Conservation (phyloP, 2,797 vertebrate genomes). For the Sphaeramia orbicularis region DNA sequence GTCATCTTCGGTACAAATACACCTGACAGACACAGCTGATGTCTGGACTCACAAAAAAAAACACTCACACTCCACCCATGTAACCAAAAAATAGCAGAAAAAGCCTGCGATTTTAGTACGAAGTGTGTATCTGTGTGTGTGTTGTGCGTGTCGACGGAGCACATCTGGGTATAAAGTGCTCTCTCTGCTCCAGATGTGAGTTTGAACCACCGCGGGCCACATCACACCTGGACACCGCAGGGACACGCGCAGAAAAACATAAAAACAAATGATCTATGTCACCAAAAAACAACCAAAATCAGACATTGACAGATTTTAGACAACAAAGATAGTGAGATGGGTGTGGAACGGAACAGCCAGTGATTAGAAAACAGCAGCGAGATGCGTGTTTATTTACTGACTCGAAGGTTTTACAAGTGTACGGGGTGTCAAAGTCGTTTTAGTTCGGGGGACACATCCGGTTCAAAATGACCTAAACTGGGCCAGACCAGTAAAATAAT, state of each 20-base stretch:
- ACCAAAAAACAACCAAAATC: slow-evolving; percentile 39
- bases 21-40: slow-evolving; percentile 85
- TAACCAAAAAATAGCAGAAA: slow-evolving; percentile 47
- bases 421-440: no score
- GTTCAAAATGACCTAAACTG: no score
- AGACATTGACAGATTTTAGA: background rate
- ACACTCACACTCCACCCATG: slow-evolving; percentile 27
- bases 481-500: no score
- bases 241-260: slow-evolving; percentile 41
- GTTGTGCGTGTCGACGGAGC: slow-evolving; percentile 51
- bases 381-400: no score
- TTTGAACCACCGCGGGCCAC: slow-evolving; percentile 65
- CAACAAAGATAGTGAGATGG: no score
- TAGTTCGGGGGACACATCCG: no score
- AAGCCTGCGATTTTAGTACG: slow-evolving; percentile 31
- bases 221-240: slow-evolving; percentile 83
- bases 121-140: slow-evolving; percentile 22
- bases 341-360: no score
- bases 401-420: no score
- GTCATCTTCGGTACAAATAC: slow-evolving; percentile 80
- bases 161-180: slow-evolving; percentile 81
- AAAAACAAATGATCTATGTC: slow-evolving; percentile 49
- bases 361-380: no score
- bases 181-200: slow-evolving; percentile 82
- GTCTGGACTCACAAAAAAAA: slow-evolving; percentile 56